phyloP scores from a whole-genome alignment of 1,140 invertebrate species.

The Gerris buenoi region DNA sequence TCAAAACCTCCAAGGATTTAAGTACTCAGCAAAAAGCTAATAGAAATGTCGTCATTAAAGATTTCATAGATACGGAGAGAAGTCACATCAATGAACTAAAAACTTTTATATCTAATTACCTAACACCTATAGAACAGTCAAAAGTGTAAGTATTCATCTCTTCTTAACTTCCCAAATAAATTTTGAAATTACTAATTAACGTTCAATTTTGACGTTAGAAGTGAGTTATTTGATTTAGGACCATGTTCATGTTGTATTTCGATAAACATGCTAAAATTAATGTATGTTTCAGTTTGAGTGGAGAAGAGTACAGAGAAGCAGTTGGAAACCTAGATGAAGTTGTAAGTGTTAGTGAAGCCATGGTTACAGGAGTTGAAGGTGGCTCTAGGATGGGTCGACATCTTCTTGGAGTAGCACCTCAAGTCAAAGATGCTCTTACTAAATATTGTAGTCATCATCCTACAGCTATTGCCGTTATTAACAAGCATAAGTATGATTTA shows the following conservation, averaged over 20 bases:
- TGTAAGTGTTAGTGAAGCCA: conserved; percentile 60
- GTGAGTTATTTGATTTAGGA: too few species aligned
- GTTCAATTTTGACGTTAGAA: neutral
- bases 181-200: neutral
- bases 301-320: conserved; percentile 70
- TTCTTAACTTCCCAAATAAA: neutral
- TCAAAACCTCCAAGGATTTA: conserved; percentile 25
- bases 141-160: conserved; percentile 51
- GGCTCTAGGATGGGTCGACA: conserved; percentile 81
- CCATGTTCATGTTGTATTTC: too few species aligned
- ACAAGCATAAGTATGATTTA: conserved; percentile 77
- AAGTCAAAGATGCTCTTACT: conserved; percentile 71
- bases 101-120: conserved; percentile 64
- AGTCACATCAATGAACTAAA: conserved; percentile 78
- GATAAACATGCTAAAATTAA: conserved; percentile 4
- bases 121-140: conserved; percentile 65
- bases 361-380: conserved; percentile 61
- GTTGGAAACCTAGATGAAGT: conserved; percentile 80
- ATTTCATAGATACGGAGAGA: conserved; percentile 82
- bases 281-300: conserved; percentile 48
- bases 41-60: conserved; percentile 71
- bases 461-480: conserved; percentile 75
- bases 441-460: conserved; percentile 85
- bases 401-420: conserved; percentile 72
- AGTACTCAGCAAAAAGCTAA: conserved; percentile 46